Percentiles rank a stretch among this genome's conserved stretches.
These are phyloP conservation scores for Ylistrum balloti DNA, from an alignment of 1,140 invertebrate species.

Conservation along the genomic window DNA sequence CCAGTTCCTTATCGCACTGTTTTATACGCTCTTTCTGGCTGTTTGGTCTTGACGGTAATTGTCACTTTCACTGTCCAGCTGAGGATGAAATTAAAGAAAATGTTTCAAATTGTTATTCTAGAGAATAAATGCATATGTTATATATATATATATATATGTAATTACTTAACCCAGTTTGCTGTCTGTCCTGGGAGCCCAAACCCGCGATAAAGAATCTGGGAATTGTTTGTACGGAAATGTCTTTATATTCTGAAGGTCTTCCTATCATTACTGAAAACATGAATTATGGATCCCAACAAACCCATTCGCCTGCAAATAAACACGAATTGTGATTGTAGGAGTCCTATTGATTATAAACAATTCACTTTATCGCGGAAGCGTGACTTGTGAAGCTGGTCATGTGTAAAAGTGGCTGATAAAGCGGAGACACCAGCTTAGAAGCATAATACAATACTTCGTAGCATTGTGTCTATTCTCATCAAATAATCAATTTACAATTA, in stretches of 20 bases:
- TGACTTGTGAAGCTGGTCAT: neutral
- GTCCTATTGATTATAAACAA: slow-evolving; percentile 22
- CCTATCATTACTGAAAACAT: slow-evolving; percentile 2
- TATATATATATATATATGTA: too few species aligned
- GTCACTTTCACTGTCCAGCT: neutral
- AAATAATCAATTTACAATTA: neutral
- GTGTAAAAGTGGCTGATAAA: neutral
- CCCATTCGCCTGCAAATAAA: neutral
- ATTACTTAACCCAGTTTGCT: neutral
- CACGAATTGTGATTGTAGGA: slow-evolving; percentile 7
- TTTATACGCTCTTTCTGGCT: too few species aligned
- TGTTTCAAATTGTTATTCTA: neutral
- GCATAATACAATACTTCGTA: neutral
- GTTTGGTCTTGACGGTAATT: neutral
- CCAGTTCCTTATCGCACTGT: too few species aligned
- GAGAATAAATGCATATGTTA: too few species aligned
- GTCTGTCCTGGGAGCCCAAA: neutral
- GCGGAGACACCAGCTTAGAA: neutral
- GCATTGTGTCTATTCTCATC: neutral
- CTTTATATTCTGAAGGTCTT: slow-evolving; percentile 27
- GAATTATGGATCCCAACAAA: slow-evolving; percentile 27
- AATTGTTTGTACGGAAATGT: slow-evolving; percentile 12
- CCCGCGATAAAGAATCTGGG: neutral
- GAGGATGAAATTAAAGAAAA: slow-evolving; percentile 24
- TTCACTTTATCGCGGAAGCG: slow-evolving; percentile 9